phyloP scores from a whole-genome alignment of 1,140 invertebrate species.

The Lucilia sericata region DNA sequence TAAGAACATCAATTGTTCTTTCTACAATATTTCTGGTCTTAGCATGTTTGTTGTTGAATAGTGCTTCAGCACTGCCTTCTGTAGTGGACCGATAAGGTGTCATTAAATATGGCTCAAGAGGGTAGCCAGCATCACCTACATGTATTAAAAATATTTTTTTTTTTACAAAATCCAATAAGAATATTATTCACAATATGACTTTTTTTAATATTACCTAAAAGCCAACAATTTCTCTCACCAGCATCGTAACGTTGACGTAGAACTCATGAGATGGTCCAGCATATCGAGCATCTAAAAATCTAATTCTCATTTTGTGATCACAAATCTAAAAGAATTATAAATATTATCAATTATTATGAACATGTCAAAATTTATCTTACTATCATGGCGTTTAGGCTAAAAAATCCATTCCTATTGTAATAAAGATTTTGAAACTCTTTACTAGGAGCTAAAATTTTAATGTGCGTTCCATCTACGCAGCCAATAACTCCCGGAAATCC shows the following conservation, averaged over 20 bases:
- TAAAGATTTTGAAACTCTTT: not conserved
- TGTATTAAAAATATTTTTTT: no score
- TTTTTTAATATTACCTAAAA: conserved; percentile 1
- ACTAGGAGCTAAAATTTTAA: not conserved
- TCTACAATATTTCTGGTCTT: conserved; percentile 41
- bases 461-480: not conserved
- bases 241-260: not conserved
- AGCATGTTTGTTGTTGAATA: conserved; percentile 37
- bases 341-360: no score
- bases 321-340: conserved; percentile 13
- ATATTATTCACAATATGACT: no score
- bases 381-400: not conserved
- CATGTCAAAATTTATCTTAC: not conserved
- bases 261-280: not conserved
- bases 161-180: no score
- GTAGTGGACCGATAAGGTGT: no score
- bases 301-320: conserved; percentile 23
- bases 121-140: conserved; percentile 34
- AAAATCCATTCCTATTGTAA: conserved; percentile 26
- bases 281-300: not conserved
- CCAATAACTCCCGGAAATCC: no score
- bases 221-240: conserved; percentile 6
- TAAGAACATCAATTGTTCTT: not conserved
- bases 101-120: conserved; percentile 37
- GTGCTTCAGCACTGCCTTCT: conserved; percentile 23